phyloP scores from a whole-genome alignment of 2,888 invertebrate genomes.

The Andrena bucephala region DNA sequence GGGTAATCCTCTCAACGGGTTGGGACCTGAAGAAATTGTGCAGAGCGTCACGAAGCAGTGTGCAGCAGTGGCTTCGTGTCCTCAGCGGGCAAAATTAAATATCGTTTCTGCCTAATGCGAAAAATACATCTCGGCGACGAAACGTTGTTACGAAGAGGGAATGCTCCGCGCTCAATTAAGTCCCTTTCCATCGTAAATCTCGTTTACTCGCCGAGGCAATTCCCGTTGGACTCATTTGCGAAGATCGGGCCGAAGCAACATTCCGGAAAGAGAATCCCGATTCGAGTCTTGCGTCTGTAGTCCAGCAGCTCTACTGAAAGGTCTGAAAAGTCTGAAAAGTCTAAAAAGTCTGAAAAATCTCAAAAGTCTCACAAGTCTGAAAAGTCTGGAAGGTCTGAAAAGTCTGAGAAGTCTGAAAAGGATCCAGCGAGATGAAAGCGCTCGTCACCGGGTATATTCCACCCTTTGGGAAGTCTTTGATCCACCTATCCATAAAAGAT shows the following conservation, averaged over 20 bases:
- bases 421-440: background rate
- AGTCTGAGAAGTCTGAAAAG: no score
- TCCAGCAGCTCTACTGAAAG: background rate
- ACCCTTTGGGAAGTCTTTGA: background rate
- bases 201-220: constrained; percentile 48
- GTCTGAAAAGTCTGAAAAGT: no score
- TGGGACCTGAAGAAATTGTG: background rate
- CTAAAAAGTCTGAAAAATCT: no score
- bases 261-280: constrained; percentile 3
- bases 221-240: constrained; percentile 53
- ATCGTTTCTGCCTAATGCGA: constrained; percentile 30
- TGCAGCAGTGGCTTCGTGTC: background rate
- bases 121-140: constrained; percentile 50
- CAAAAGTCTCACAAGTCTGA: no score
- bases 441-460: background rate
- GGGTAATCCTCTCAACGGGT: constrained; percentile 22
- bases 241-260: constrained; percentile 26
- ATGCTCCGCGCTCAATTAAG: constrained; percentile 43
- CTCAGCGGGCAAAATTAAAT: constrained; percentile 37
- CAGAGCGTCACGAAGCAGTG: background rate
- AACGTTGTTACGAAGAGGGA: constrained; percentile 52
- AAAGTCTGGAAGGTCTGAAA: no score
- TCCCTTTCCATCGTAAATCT: constrained; percentile 53
- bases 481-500: constrained; percentile 8
- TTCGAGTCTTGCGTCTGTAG: background rate